These are phyloP conservation scores for Xiphophorus couchianus DNA, from an alignment of 2,113 vertebrate genomes.

Conservation along the genomic window DNA sequence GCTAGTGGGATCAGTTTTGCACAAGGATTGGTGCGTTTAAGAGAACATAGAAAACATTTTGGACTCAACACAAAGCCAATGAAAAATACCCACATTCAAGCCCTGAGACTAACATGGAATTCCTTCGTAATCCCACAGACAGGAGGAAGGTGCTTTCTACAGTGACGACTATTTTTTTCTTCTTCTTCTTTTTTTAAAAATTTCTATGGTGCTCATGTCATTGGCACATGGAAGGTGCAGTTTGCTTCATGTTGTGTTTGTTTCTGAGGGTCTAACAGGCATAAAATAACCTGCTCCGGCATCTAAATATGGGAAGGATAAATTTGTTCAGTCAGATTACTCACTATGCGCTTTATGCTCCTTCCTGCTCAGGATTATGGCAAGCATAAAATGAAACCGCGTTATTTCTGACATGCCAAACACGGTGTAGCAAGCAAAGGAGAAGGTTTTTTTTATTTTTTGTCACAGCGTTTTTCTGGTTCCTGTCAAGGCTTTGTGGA, in stretches of 20 bases:
- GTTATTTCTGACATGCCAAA: constrained; percentile 55
- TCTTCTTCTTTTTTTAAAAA: not conserved
- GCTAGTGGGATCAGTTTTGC: constrained; percentile 65
- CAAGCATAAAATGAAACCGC: constrained; percentile 46
- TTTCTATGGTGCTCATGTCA: constrained; percentile 30
- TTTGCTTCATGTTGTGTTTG: constrained; percentile 35
- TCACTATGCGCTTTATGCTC: constrained; percentile 43
- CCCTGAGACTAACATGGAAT: constrained; percentile 53
- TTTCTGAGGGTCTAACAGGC: constrained; percentile 39
- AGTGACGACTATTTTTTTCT: constrained; percentile 4
- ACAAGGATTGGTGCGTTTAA: constrained; percentile 63
- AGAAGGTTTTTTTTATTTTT: constrained; percentile 30
- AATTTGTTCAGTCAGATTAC: constrained; percentile 59
- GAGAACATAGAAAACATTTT: constrained; percentile 60
- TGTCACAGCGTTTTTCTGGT: constrained; percentile 36
- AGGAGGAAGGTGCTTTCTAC: constrained; percentile 36
- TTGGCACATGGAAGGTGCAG: constrained; percentile 27
- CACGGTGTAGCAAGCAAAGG: constrained; percentile 24
- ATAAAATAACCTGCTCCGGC: constrained; percentile 49
- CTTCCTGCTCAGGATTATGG: constrained; percentile 59
- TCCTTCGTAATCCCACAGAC: constrained; percentile 51
- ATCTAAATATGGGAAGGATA: constrained; percentile 41
- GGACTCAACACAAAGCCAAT: constrained; percentile 56
- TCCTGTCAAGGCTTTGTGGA: constrained; percentile 30
- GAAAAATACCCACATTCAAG: constrained; percentile 45